These are phyloP conservation scores for Chymomyza costata DNA, from an alignment of 1,140 invertebrate genomes.

Conservation along the genomic window DNA sequence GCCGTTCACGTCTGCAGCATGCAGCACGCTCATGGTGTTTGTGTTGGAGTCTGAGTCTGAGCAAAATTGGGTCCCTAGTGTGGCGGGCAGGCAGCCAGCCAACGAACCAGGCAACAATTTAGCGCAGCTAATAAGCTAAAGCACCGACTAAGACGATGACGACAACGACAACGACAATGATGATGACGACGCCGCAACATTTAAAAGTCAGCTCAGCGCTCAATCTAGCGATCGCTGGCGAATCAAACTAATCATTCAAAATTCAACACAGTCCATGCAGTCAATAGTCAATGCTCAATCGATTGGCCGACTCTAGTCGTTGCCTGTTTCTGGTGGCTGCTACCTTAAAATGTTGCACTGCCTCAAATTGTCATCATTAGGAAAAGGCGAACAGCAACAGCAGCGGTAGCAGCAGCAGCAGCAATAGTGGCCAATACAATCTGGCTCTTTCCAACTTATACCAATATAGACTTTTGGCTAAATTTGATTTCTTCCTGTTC, in stretches of 20 bases:
- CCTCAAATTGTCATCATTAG: constrained; percentile 74
- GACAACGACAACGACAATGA: constrained; percentile 48
- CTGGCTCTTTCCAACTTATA: constrained; percentile 38
- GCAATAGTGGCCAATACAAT: no score
- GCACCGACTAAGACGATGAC: constrained; percentile 32
- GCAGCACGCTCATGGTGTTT: no score
- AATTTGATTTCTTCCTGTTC: constrained; percentile 72
- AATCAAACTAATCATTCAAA: constrained; percentile 75
- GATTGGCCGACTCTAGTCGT: constrained; percentile 4
- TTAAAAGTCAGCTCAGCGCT: constrained; percentile 66
- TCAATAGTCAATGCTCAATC: no score
- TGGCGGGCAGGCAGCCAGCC: background rate
- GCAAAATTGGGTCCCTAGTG: constrained; percentile 70
- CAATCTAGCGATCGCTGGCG: constrained; percentile 66
- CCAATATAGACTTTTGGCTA: constrained; percentile 57
- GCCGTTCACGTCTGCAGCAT: no score
- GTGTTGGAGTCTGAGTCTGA: constrained; percentile 9
- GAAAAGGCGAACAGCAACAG: constrained; percentile 72
- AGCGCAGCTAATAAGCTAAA: constrained; percentile 63
- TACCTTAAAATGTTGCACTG: constrained; percentile 16
- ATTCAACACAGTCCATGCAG: constrained; percentile 59
- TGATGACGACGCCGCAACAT: constrained; percentile 45
- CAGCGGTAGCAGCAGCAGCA: no score
- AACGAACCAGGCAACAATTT: constrained; percentile 37
- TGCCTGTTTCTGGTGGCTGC: constrained; percentile 1